Percentiles rank a stretch among this genome's conserved stretches.
Conservation (phyloP, 2,113 vertebrate genomes). For the Malurus elegans region DNA sequence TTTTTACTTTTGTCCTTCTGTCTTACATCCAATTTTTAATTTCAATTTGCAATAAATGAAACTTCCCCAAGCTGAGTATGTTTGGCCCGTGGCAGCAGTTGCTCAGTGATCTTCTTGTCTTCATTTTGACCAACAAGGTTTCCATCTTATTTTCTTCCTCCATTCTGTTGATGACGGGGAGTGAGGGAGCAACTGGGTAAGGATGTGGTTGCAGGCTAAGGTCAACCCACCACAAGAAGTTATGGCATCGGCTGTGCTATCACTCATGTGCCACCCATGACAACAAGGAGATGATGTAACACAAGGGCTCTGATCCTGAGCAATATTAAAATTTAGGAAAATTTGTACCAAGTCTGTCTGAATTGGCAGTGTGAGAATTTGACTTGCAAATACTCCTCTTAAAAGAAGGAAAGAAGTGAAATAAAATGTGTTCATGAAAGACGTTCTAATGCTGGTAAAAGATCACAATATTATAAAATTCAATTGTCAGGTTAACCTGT, state of each 20-base stretch:
- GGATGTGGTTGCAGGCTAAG: neutral
- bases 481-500: neutral
- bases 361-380: neutral
- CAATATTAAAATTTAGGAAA: neutral
- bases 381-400: neutral
- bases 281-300: neutral
- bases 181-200: neutral
- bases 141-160: neutral
- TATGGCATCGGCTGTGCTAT: neutral
- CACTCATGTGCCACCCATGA: fast-evolving
- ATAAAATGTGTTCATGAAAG: neutral
- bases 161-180: fast-evolving
- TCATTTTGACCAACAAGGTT: neutral
- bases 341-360: neutral
- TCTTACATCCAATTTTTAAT: neutral
- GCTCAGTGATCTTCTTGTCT: neutral
- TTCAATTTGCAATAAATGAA: neutral
- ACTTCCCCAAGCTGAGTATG: neutral
- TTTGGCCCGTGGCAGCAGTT: neutral
- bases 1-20: neutral
- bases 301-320: neutral
- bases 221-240: neutral
- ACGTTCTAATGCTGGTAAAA: neutral
- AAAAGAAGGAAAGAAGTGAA: neutral
- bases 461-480: neutral